These are phyloP conservation scores for Poeciliopsis prolifica DNA, from an alignment of 2,113 vertebrate species.

Conservation along the genomic window DNA sequence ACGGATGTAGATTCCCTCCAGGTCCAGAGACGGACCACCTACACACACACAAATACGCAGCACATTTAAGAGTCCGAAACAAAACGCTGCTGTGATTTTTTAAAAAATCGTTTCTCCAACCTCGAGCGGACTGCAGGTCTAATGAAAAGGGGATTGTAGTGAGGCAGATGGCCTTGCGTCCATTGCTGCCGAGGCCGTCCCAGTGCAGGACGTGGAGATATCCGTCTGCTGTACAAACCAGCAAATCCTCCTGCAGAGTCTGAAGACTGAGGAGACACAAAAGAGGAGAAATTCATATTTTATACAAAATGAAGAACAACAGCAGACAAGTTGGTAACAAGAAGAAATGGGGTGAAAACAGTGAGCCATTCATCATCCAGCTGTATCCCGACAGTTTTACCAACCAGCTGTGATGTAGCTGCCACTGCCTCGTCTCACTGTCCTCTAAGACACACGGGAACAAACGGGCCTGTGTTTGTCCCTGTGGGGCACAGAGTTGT, in stretches of 20 bases:
- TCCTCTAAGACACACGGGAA: constrained; percentile 29
- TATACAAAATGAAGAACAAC: background rate
- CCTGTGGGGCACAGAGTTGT: constrained; percentile 39
- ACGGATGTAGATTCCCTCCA: constrained; percentile 86
- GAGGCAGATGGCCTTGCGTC: constrained; percentile 92
- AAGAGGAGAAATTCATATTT: background rate
- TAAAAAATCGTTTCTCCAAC: constrained; percentile 66
- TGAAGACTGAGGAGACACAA: constrained; percentile 82
- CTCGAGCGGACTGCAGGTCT: constrained; percentile 94
- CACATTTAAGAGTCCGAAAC: background rate
- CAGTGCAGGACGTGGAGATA: constrained; percentile 96
- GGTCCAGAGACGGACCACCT: constrained; percentile 91
- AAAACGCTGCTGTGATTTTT: background rate
- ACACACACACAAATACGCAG: constrained; percentile 7
- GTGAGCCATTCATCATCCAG: constrained; percentile 55
- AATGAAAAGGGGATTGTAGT: constrained; percentile 94
- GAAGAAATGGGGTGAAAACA: constrained; percentile 46
- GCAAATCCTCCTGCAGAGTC: constrained; percentile 90
- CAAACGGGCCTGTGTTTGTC: constrained; percentile 40
- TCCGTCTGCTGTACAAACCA: constrained; percentile 93
- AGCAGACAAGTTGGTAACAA: background rate
- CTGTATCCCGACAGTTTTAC: constrained; percentile 43
- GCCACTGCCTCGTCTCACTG: constrained; percentile 35
- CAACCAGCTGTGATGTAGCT: constrained; percentile 54
- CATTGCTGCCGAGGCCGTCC: constrained; percentile 91